Evolutionary conservation across 2,113 vertebrate species (phyloP).

Genomic region (Pteronura brasiliensis): DNA sequence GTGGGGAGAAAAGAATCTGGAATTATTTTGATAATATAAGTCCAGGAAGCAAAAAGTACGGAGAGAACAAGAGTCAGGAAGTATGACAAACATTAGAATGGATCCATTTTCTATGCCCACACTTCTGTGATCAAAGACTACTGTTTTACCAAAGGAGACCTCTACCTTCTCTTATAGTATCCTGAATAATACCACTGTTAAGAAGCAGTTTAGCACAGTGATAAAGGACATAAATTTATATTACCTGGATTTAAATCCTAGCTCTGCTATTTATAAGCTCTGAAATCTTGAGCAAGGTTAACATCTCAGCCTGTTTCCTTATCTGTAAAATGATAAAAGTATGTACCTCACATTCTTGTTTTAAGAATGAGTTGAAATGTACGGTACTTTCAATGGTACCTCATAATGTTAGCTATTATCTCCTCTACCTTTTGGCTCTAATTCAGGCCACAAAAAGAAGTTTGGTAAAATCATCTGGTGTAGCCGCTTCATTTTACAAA

Average conservation of each 20-base stretch:
- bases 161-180: neutral
- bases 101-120: neutral
- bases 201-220: neutral
- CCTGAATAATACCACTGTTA: neutral
- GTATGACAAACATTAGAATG: neutral
- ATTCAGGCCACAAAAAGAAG: neutral
- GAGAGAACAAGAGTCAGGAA: neutral
- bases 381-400: neutral
- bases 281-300: neutral
- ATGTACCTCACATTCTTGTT: neutral
- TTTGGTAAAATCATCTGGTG: neutral
- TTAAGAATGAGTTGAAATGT: neutral
- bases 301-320: neutral
- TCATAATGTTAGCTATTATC: neutral
- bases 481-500: neutral
- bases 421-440: neutral
- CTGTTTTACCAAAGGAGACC: neutral
- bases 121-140: neutral
- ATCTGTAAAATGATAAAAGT: neutral
- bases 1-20: neutral
- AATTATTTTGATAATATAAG: constrained; percentile 11
- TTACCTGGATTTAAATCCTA: neutral
- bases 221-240: neutral
- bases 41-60: neutral
- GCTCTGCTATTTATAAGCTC: neutral